Conservation (phyloP, 2,797 vertebrate genomes). For the Sebastes steindachneri region DNA sequence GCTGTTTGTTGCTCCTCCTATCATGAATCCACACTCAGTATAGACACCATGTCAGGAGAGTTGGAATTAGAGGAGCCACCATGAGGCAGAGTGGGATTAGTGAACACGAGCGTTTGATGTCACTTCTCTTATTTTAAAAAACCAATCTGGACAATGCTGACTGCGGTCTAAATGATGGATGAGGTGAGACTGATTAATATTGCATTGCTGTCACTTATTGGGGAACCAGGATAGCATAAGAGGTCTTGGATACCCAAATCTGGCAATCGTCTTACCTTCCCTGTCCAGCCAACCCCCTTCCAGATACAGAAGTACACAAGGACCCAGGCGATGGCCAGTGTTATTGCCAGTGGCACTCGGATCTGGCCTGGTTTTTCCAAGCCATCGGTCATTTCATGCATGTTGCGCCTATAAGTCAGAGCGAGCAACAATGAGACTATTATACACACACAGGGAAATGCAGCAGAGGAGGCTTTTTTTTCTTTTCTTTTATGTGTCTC, state of each 20-base stretch:
- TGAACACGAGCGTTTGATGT: conserved; percentile 52
- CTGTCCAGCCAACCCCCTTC: conserved; percentile 99
- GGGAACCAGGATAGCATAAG: conserved; percentile 2
- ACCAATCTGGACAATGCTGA: conserved; percentile 60
- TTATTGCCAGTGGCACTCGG: conserved; percentile 94
- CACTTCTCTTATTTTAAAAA: conserved; percentile 45
- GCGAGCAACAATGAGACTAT: conserved; percentile 62
- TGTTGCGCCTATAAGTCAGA: conserved; percentile 89
- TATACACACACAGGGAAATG: conserved; percentile 43
- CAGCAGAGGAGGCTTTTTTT: conserved; percentile 35
- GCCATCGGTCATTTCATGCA: conserved; percentile 97
- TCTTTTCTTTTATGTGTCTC: conserved; percentile 38
- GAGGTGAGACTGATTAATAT: conserved; percentile 65
- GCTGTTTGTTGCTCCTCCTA: conserved; percentile 70
- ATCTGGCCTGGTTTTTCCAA: conserved; percentile 96
- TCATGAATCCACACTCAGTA: conserved; percentile 66
- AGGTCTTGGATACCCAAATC: conserved; percentile 31
- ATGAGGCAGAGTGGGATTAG: conserved; percentile 63
- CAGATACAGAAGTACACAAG: conserved; percentile 99
- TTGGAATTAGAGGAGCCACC: conserved; percentile 69
- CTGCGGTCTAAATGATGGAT: conserved; percentile 71
- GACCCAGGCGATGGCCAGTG: conserved; percentile 96
- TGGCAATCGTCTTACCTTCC: conserved; percentile 89
- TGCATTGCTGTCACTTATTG: conserved; percentile 49
- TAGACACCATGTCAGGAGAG: conserved; percentile 61